Base-by-base conservation (phyloP, 2,888 invertebrate genomes). In the Chaetoderma sp. region DNA sequence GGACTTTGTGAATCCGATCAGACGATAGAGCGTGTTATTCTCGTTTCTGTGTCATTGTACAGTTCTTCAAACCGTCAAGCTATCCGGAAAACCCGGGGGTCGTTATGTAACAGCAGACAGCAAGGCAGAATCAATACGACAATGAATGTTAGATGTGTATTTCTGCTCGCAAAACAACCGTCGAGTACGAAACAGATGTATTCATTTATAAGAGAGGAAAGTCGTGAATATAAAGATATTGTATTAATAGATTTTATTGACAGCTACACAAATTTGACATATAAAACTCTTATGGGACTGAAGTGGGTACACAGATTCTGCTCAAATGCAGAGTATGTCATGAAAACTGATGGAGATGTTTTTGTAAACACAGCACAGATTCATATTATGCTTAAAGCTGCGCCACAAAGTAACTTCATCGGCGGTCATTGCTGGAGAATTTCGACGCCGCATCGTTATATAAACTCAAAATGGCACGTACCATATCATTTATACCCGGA, bases 331-430 rank as follows among this genome's bases (percentile, higher is more conserved):
- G 64, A 68, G 28, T 78, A 73, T 58, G 64, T 82, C n/a, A 78
- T 81, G 78, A 82, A 82, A 60, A 81, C 81, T 16, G 82, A 82
- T 56, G 78, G 78, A 42, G 80, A 81, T 55, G 70, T 76, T 66
- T 78, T 71, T 55, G 63, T 77, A 0, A 81, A 82, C 56, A 76
- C 76, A 2, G 70, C 71, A 2, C 63, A 76, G 4, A 68, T 80
- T 23, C 75, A 75, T 5, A 50, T 57, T n/a, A 65, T 80, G 59
- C 57, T 78, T 5, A 45, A 68, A 60, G 70, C 64, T 13, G 73
- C 76, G 27, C 76, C 77, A 1, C 42, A 50, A 1, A 27, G 42
- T 18, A 42, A 68, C 4, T 78, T 80, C 54, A 56, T 76, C 6
- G 80, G 78, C 0, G 80, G 80, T 0, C 63, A 60, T 36, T 80